Evolutionary conservation across 2,113 vertebrate genomes (phyloP), one percentile per base, ranked within the genome.

Genomic region (Collichthys lucidus): DNA sequence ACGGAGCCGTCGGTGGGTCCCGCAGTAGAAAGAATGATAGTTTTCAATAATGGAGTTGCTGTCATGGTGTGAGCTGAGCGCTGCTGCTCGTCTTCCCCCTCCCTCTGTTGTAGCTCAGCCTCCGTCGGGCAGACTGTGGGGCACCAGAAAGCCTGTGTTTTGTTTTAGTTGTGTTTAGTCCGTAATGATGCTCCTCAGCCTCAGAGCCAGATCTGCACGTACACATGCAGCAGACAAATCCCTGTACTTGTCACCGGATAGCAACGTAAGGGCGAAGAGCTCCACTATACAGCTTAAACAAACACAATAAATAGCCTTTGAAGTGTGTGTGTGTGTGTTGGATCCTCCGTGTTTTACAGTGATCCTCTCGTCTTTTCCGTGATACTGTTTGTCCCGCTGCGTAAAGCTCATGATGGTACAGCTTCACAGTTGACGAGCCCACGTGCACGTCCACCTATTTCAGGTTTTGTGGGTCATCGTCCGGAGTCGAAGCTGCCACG

Each of bases 141-240:
- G 91, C 90, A 91, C 91, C 91, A 90, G 80, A 72, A 72, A 83
- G 82, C 86, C 86, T 86, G 86, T 87, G 84, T 91, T 89, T 82
- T 88, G 88, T 89, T 91, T 85, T 76, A 82, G 50, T 88, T 78
- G 71, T 82, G 85, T 88, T 87, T 83, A 86, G 78, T 64, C 74
- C 44, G 9, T 88, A 85, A 91, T 92, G 89, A 93, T 91, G 89
- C 90, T 86, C 88, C 86, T 88, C 15, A 76, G 80, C 88, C 87
- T 88, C 77, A 69, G 82, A 86, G 86, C 29, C 75, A 35, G 57
- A 62, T 20, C 68, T 49, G 49, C 80, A 60, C 50, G 53, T 81
- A 80, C 50, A 49, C 82, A 75, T 11, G 73, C 71, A 17, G 79
- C 87, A 77, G 67, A 89, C 77, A 78, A 79, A 91, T 85, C 86